Base-by-base conservation (phyloP, 2,888 invertebrate species). In the Morinoia aosen region DNA sequence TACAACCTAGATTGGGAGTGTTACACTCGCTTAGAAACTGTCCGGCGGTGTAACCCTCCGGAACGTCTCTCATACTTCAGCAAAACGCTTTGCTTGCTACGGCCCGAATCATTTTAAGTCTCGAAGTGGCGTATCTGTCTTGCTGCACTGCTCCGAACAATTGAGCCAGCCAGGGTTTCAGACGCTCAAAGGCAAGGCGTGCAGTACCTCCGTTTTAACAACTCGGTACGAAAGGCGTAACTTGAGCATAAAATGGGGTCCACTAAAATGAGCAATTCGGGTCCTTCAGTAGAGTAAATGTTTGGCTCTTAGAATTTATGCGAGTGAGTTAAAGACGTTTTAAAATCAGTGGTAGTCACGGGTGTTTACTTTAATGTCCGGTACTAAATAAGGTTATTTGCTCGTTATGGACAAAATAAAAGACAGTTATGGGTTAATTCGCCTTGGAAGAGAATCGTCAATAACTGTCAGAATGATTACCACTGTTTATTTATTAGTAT, bases 1-100 rank as follows among this genome's bases (percentile, higher is more conserved):
- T 93, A 93, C 93, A 93, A 93, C 57, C 93, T 93, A 93, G 93
- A 93, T 93, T 93, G 93, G 93, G 93, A 57, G 93, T 57, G 93
- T 56, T 56, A 93, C 93, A 57, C 93, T 93, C 93, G 93, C 93
- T 93, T 57, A 93, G 93, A 93, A 93, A 90, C 48, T 93, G 93
- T 93, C 93, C 48, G 33, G 33, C 12, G 33, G 11, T 57, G 57
- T 57, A 56, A 93, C 93, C 48, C 48, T 12, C 12, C 33, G 10
- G 93, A 48, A 58, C 57, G 57, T 93, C 56, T 93, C 93, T 93
- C 48, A 33, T 93, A 39, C 90, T 90, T 90, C 90, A 48, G 90
- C 39, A 39, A 90, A 90, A 90, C 19, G 90, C 48, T 90, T 19
- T 16, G 40, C 76, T 76, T 33, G 33, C 76, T 76, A 76, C 76